Base-by-base conservation (phyloP, 2,113 vertebrate species). In the Himantopus leucocephalus region DNA sequence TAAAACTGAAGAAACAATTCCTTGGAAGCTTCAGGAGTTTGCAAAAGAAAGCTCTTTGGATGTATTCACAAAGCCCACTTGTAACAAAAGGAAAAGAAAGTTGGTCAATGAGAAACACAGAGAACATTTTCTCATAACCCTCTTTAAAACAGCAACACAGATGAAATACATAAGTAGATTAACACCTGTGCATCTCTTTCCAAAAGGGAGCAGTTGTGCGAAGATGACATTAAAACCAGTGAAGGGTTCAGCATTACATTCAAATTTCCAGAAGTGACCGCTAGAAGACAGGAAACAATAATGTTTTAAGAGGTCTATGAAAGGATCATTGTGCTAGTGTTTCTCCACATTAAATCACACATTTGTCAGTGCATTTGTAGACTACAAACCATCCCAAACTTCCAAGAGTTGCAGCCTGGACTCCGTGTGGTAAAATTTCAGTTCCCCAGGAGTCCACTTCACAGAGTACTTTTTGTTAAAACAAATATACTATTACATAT, bases 281-380 rank as follows among this genome's bases (percentile, higher is more conserved):
- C 67, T 92, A 78, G 88, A 96, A 97, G 93, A 96, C 90, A 96
- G 94, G 92, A 95, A 97, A 96, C 59, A 93, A 92, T 92, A 93
- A 95, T 19, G n/a, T 88, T 90, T 95, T 95, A 94, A 63, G 79
- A 76, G 72, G 64, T 92, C 84, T 94, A 34, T 97, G 95, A 97
- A 97, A 97, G 95, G 92, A 71, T 53, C 94, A 94, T 96, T 98
- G 96, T 98, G 92, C 63, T 77, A 76, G 75, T 45, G 53, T 94
- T 96, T 70, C 84, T 92, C 63, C 55, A 67, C 85, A 80, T 82
- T 90, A 94, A 96, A 96, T 98, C 93, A 95, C 86, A 95, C 94
- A 48, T 97, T 96, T 97, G 91, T 96, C 97, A 98, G 89, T 43
- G 82, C 12, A 47, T 90, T 97, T 96, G 96, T 83, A 92, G 96